Percentiles rank a stretch among this genome's conserved stretches.
Conservation (phyloP, 2,113 vertebrate species). For the Reinhardtius hippoglossoides region DNA sequence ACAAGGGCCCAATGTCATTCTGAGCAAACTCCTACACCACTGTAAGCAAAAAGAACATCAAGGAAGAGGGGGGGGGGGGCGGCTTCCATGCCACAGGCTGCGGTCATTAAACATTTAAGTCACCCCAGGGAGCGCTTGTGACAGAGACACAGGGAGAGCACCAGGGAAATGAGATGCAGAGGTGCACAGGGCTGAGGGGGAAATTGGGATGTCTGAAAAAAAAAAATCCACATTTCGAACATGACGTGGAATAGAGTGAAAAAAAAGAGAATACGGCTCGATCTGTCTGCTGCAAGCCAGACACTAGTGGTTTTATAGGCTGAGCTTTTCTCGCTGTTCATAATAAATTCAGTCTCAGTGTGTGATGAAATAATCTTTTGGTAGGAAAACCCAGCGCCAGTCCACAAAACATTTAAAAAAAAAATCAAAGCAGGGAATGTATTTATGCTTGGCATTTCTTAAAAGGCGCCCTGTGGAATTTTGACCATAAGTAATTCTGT, state of each 20-base stretch:
- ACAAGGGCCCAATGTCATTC: conserved; percentile 68
- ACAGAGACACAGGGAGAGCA: conserved; percentile 36
- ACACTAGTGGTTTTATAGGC: not conserved
- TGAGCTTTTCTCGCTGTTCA: not conserved
- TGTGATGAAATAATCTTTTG: conserved; percentile 7
- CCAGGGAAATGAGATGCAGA: conserved; percentile 40
- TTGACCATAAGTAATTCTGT: not conserved
- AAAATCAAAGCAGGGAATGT: not conserved
- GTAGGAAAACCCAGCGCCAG: not conserved
- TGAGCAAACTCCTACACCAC: conserved; percentile 69
- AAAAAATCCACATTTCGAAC: conserved; percentile 10
- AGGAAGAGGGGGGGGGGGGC: conserved; percentile 38
- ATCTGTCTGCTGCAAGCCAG: not conserved
- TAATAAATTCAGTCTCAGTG: not conserved
- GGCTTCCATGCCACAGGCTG: conserved; percentile 40
- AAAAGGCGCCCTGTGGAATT: conserved; percentile 20
- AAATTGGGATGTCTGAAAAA: conserved; percentile 21
- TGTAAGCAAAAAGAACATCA: conserved; percentile 72
- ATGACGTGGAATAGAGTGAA: not conserved
- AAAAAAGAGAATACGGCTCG: not conserved
- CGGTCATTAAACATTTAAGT: conserved; percentile 75
- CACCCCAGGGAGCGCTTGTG: conserved; percentile 30
- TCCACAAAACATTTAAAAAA: conserved; percentile 1
- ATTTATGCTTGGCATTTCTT: conserved; percentile 18
- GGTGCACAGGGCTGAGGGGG: conserved; percentile 22